Evolutionary conservation across 2,888 invertebrate genomes (phyloP), one percentile per base, ranked within the genome.

Genomic region (Limenitis arthemis): DNA sequence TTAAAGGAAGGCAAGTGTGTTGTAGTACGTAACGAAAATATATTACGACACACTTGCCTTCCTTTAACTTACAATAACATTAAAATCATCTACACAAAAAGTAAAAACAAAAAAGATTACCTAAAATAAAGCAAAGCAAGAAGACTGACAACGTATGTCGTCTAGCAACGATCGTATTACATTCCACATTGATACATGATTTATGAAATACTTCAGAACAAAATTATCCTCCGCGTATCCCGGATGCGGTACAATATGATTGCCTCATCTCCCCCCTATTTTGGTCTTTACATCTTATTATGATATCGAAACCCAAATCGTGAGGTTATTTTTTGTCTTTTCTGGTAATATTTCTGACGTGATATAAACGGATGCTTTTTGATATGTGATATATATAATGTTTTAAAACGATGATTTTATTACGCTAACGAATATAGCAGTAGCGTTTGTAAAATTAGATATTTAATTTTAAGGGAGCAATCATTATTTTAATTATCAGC

Each of bases 221-320:
- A 74, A 74, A 77, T 78, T 72, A 78, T 77, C 66, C 65, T 69
- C 61, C 66, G 66, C 65, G 66, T 70, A 66, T 68, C 61, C 65
- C 68, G 71, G 69, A 75, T 73, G 70, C 71, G 70, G 70, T 74
- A 74, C 74, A 73, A 74, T 72, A 66, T 77, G 74, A 79, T 78
- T 75, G 73, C 61, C 72, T 73, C 73, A 73, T 75, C 69, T 72
- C 67, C 68, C 65, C 68, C 66, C 61, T 72, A 68, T 72, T 69
- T 69, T 67, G 69, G 63, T 73, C 70, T 74, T 72, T 73, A 74
- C 76, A 72, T 70, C 70, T 70, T 75, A 74, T 78, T 76, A 76
- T 70, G 68, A 64, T 69, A 68, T 72, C 72, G 67, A 70, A 70
- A 72, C 69, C 69, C 71, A 67, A 65, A 68, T 70, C 54, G 48